Conservation (phyloP, 2,888 invertebrate genomes). For the Lapara coniferarum region DNA sequence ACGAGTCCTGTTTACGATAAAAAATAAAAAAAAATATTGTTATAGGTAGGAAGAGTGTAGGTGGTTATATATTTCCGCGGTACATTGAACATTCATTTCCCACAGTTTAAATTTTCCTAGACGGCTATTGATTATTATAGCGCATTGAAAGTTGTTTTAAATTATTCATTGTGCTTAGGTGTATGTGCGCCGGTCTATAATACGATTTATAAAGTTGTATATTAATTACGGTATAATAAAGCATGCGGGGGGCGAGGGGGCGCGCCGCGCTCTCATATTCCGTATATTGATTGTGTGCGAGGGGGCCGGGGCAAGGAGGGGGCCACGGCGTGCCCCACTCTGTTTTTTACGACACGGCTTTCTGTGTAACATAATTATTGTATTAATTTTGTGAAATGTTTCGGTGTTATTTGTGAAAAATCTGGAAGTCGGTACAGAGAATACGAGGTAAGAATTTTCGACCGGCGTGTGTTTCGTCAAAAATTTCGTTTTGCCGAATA, state of each 20-base stretch:
- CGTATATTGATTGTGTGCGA: conserved; percentile 84
- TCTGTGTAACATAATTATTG: conserved; percentile 84
- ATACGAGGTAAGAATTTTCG: conserved; percentile 75
- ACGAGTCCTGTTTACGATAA: conserved; percentile 21
- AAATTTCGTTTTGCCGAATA: conserved; percentile 65
- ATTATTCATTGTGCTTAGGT: conserved; percentile 28
- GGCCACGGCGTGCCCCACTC: conserved; percentile 84
- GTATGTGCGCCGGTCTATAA: conserved; percentile 53
- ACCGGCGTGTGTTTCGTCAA: conserved; percentile 64
- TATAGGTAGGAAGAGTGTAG: conserved; percentile 19
- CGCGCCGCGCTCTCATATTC: conserved; percentile 84
- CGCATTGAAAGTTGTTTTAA: conserved; percentile 27
- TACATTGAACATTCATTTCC: conserved; percentile 23
- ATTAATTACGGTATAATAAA: conserved; percentile 84
- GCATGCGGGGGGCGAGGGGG: conserved; percentile 83
- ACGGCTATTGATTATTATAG: conserved; percentile 22
- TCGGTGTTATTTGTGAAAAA: conserved; percentile 82
- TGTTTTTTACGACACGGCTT: conserved; percentile 85
- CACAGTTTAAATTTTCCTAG: conserved; percentile 27
- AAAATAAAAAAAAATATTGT: conserved; percentile 10
- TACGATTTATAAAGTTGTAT: conserved; percentile 81
- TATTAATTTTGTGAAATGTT: conserved; percentile 84
- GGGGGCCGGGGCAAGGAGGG: conserved; percentile 82
- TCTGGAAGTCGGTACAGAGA: conserved; percentile 75
- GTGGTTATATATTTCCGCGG: conserved; percentile 26